Base-by-base conservation (phyloP, 2,797 vertebrate species). In the Leuciscus waleckii region DNA sequence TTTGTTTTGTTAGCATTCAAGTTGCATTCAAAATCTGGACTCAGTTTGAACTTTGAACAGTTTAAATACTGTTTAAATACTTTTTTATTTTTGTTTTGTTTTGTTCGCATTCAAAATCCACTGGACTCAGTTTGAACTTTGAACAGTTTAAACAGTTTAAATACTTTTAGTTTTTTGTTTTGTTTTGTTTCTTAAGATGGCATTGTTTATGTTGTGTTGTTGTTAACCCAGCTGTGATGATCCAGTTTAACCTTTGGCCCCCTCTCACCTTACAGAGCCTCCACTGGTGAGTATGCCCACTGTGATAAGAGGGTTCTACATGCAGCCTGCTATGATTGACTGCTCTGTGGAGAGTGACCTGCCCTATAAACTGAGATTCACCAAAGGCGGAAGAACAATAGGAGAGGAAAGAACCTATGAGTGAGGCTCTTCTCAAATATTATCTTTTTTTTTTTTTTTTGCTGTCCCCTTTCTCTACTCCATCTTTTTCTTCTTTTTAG, bases 341-440 rank as follows among this genome's bases (percentile, higher is more conserved):
- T 99, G 98, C 90, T 95, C 95, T 0, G 97, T 97, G 17, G 43
- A 90, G 83, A 99, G 98, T 0, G 92, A 96, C 79, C 88, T 98
- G 83, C 97, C 98, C 73, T 98, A 96, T 89, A 94, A 76, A 83
- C 94, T 99, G 7, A 94, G 95, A 92, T 96, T 99, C 90, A 92
- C 93, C 86, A 93, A 94, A 0, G 92, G 92, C 0, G 95, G 96
- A 88, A 87, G 80, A 86, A 91, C 87, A 10, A 93, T 98, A 0
- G 95, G 96, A 85, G 95, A 96, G 43, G 97, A 97, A 87, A 94
- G 88, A 82, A 86, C 89, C 76, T 96, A 97, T 75, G 93, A 94
- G 98, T 98, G 89, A 96, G 95, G 92, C 16, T 49, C 56, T 80
- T 29, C 81, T 78, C 58, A 86, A 77, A 74, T 4, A 81, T 87